These are phyloP conservation scores for Prionailurus bengalensis DNA, from an alignment of 2,113 vertebrate genomes.

Conservation along the genomic window DNA sequence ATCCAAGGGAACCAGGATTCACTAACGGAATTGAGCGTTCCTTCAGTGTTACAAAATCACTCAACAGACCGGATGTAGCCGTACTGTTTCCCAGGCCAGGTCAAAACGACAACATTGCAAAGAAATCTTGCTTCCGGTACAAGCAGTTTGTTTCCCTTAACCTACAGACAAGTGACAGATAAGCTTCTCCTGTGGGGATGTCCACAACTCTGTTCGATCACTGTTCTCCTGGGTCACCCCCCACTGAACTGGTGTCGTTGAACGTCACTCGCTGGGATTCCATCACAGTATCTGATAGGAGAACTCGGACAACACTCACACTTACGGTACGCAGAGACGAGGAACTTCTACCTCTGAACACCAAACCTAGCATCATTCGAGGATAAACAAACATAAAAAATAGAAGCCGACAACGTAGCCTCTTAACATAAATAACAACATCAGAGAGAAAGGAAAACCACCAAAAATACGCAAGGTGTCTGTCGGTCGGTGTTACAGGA, in stretches of 20 bases:
- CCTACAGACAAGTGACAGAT: background rate
- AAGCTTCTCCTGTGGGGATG: background rate
- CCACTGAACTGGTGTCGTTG: background rate
- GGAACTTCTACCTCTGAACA: background rate
- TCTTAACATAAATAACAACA: accelerated
- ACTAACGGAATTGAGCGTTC: background rate
- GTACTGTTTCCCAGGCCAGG: background rate
- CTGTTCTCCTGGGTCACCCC: background rate
- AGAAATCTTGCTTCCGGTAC: background rate
- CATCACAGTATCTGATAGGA: background rate
- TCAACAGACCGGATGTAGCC: background rate
- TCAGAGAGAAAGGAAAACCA: background rate
- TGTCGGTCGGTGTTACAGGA: accelerated
- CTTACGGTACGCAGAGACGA: too few relatives aligned
- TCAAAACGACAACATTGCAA: background rate
- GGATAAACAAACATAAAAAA: background rate
- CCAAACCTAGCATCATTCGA: background rate
- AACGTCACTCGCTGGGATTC: too few relatives aligned
- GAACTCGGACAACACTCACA: background rate
- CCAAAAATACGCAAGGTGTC: too few relatives aligned
- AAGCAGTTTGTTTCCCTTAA: background rate
- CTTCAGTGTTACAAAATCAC: background rate
- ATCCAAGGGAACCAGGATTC: background rate
- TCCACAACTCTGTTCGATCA: background rate
- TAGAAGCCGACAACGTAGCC: background rate